Base-by-base conservation (phyloP, 2,797 vertebrate species). In the Lithobates pipiens region DNA sequence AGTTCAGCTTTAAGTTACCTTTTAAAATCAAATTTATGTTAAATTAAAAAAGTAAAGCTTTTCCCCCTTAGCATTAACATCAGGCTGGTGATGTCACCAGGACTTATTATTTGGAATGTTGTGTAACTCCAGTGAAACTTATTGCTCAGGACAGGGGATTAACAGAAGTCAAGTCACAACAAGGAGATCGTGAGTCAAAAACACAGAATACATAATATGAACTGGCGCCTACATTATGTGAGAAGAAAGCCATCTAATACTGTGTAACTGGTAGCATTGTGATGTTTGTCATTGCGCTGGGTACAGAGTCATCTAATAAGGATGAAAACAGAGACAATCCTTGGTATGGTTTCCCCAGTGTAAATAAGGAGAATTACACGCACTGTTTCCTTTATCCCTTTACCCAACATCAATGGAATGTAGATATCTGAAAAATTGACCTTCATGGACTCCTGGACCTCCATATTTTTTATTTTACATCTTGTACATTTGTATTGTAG, bases 131-230 rank as follows among this genome's bases (percentile, higher is more conserved):
- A 79, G 27, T 18, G 67, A 69, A 69, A 27, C 29, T 10, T 10
- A 79, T 69, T 69, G 65, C 39, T 29, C 8, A 70, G 77, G 57
- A 70, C 42, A 87, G 70, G n/a, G 84, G 90, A 84, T 85, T 90
- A 91, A 89, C 86, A 76, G 85, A 80, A 90, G 89, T 85, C 63
- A 91, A 89, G 78, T 80, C 46, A 50, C 67, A 70, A 80, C 67
- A 70, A 16, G 36, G 70, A 72, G 44, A 71, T 36, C 44, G n/a
- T 70, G 44, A 27, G 69, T 80, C 25, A 80, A 54, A 39, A 42
- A 80, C 25, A 50, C 77, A 46, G 27, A 77, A 54, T 70, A 67
- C 50, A 67, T 54, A 68, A 69, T 50, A n/a, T 34, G 42, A 70
- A 54, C 70, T 72, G 36, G 36, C 34, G 32, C 23, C 18, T 39